Evolutionary conservation across 2,888 invertebrate genomes (phyloP).

Genomic region (Polymixis flavicincta): DNA sequence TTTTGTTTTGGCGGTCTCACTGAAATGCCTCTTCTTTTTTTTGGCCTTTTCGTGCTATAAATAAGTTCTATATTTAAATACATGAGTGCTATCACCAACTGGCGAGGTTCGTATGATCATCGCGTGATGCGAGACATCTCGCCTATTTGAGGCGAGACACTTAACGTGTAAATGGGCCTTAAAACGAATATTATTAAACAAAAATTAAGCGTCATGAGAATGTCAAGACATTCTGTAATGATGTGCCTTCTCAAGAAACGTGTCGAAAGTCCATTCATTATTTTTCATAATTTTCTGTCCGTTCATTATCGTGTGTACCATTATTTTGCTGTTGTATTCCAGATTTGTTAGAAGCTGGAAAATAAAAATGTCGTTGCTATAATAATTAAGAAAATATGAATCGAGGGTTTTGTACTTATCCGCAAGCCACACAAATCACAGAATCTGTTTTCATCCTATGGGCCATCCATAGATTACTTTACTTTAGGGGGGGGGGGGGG

Average conservation of each 20-base stretch:
- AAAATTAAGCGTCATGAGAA: not conserved
- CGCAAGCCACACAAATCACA: no score
- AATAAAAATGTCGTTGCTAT: not conserved
- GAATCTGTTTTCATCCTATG: no score
- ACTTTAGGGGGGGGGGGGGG: no score
- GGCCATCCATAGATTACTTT: no score
- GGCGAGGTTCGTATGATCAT: not conserved
- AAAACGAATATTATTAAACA: constrained; percentile 1
- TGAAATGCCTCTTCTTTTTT: no score
- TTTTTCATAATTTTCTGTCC: constrained; percentile 90
- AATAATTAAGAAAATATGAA: not conserved
- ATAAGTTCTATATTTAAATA: not conserved
- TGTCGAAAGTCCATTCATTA: constrained; percentile 80
- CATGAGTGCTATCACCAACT: not conserved
- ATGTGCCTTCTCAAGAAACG: constrained; percentile 76
- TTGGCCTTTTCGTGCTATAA: not conserved
- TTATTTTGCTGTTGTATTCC: constrained; percentile 92
- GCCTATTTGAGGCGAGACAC: no score
- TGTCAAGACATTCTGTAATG: constrained; percentile 44
- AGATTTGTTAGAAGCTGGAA: constrained; percentile 93
- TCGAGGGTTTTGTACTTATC: no score
- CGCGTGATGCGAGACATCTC: not conserved
- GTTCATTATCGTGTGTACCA: constrained; percentile 95
- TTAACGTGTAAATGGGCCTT: constrained; percentile 3
- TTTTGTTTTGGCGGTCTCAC: not conserved